Conservation (phyloP, 2,113 vertebrate genomes). For the Sigmodon hispidus region DNA sequence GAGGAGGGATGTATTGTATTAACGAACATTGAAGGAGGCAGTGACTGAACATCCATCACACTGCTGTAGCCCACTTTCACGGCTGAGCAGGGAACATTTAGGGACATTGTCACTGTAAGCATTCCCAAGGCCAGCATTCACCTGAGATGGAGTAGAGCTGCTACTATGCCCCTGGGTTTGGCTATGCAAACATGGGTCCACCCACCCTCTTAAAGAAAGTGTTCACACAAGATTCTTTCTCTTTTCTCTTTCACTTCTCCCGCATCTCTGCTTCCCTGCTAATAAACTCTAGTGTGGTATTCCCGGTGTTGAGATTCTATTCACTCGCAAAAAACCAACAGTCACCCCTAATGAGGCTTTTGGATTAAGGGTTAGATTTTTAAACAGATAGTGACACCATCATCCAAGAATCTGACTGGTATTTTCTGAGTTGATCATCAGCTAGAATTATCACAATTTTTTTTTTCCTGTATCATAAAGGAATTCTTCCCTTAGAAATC, state of each 20-base stretch:
- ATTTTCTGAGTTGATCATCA: constrained; percentile 37
- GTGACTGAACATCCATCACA: neutral
- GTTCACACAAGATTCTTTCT: no score
- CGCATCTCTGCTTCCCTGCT: no score
- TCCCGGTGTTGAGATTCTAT: no score
- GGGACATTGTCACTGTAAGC: neutral
- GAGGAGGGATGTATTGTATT: neutral
- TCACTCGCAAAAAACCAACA: no score
- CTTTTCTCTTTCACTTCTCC: no score
- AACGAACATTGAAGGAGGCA: no score
- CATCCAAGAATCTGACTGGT: neutral
- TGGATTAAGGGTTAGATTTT: neutral
- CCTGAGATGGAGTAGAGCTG: no score
- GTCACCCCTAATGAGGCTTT: neutral
- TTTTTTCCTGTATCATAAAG: constrained; percentile 10
- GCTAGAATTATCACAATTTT: neutral
- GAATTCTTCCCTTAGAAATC: constrained; percentile 6
- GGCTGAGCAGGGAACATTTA: neutral
- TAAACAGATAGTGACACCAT: neutral
- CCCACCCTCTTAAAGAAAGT: no score
- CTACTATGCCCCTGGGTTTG: no score
- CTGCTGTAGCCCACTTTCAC: neutral
- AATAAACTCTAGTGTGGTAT: no score
- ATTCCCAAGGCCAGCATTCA: no score
- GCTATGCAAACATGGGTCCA: no score